Percentiles rank a stretch among this genome's conserved stretches.
Conservation (phyloP, 2,888 invertebrate genomes). For the Zygothrica quintamaculata region DNA sequence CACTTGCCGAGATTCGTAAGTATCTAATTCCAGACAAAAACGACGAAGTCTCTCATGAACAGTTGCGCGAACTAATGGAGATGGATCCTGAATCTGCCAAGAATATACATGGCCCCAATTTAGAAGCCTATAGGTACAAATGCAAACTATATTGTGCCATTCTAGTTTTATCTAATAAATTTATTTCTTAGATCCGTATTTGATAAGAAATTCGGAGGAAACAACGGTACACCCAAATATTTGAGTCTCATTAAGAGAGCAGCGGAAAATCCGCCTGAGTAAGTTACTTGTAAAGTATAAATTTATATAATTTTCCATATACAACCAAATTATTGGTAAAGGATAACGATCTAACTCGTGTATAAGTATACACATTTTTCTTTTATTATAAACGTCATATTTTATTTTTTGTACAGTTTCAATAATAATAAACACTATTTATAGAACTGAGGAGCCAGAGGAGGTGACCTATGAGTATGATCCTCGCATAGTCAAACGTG, state of each 20-base stretch:
- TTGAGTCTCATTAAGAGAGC: constrained; percentile 74
- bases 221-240: constrained; percentile 68
- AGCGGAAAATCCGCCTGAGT: constrained; percentile 77
- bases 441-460: constrained; percentile 66
- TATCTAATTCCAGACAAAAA: constrained; percentile 81
- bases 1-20: constrained; percentile 79
- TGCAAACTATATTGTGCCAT: background rate
- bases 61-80: constrained; percentile 75
- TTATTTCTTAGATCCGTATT: constrained; percentile 80
- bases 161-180: too few relatives aligned
- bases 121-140: constrained; percentile 70
- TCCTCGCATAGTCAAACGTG: constrained; percentile 66
- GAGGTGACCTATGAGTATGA: constrained; percentile 70
- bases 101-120: constrained; percentile 67
- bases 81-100: constrained; percentile 76
- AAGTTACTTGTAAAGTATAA: constrained; percentile 78
- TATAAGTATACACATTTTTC: constrained; percentile 11
- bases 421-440: constrained; percentile 27
- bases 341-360: constrained; percentile 29
- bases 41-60: constrained; percentile 78
- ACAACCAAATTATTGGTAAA: constrained; percentile 23
- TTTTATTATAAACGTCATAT: constrained; percentile 11
- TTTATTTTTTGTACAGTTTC: too few relatives aligned
- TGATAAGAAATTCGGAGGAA: constrained; percentile 67
- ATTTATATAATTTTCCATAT: constrained; percentile 51